Conservation (phyloP, 1,140 invertebrate genomes). For the Bombus waltoni region DNA sequence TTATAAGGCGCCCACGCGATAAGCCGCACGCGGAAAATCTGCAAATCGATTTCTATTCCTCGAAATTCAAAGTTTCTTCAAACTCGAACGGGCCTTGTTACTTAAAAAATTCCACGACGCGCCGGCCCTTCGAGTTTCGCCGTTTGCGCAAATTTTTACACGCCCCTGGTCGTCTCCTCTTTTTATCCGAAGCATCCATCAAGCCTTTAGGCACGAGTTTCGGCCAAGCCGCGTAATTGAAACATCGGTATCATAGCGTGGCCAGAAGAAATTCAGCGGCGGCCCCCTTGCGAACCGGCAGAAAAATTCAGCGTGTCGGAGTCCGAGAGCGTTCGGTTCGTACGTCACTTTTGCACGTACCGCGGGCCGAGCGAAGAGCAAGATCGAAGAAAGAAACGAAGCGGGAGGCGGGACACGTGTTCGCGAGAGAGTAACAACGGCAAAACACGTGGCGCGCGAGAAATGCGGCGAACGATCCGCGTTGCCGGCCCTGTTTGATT, state of each 20-base stretch:
- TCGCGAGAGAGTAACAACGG: conserved; percentile 73
- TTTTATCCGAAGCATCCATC: background rate
- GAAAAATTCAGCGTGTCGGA: conserved; percentile 36
- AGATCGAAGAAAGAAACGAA: conserved; percentile 21
- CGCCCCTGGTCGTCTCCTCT: too few relatives aligned
- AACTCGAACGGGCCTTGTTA: too few relatives aligned
- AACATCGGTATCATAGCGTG: conserved; percentile 44
- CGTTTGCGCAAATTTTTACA: background rate
- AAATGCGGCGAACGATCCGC: conserved; percentile 69
- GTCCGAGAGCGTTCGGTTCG: conserved; percentile 16
- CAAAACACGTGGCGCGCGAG: conserved; percentile 77
- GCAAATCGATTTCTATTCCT: too few relatives aligned
- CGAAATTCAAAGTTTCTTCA: too few relatives aligned
- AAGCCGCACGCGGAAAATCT: too few relatives aligned
- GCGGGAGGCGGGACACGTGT: conserved; percentile 66
- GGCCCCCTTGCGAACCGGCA: background rate
- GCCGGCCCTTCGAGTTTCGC: background rate
- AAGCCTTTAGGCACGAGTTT: conserved; percentile 19
- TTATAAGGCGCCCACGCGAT: too few relatives aligned
- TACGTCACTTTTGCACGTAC: conserved; percentile 52
- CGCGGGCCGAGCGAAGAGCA: conserved; percentile 2
- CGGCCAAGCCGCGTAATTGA: conserved; percentile 34
- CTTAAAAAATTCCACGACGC: background rate
- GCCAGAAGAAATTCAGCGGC: conserved; percentile 34
- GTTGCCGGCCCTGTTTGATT: conserved; percentile 69